phyloP scores from a whole-genome alignment of 2,113 vertebrate species.

The Pterocles gutturalis region DNA sequence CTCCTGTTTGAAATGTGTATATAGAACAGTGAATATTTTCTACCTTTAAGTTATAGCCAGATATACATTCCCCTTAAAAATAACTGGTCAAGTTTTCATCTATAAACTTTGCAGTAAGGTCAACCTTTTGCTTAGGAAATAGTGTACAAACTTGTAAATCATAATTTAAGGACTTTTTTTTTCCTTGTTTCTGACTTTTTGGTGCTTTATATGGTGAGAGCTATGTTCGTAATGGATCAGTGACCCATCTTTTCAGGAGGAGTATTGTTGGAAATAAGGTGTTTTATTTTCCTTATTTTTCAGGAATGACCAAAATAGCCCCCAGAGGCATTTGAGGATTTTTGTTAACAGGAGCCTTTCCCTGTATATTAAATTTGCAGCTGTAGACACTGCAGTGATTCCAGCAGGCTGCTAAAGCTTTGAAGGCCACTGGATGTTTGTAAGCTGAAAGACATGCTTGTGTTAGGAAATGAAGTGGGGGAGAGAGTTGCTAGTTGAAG shows the following conservation, averaged over 20 bases:
- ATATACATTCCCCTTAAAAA: slow-evolving; percentile 59
- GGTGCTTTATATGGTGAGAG: slow-evolving; percentile 81
- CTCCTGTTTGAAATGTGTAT: slow-evolving; percentile 46
- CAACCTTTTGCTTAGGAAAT: slow-evolving; percentile 70
- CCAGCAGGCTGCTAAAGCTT: not conserved
- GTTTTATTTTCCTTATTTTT: slow-evolving; percentile 32
- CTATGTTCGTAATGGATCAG: slow-evolving; percentile 63
- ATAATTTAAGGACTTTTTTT: slow-evolving; percentile 64
- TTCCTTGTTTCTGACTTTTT: slow-evolving; percentile 70
- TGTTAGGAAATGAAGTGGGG: not conserved
- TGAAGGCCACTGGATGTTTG: not conserved
- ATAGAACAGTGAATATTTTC: slow-evolving; percentile 53
- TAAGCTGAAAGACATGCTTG: not conserved
- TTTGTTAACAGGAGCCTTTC: not conserved
- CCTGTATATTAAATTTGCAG: not conserved
- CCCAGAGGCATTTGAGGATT: not conserved
- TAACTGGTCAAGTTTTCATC: slow-evolving; percentile 58
- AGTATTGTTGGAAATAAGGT: slow-evolving; percentile 71
- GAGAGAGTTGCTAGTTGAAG: not conserved
- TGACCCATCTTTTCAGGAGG: slow-evolving; percentile 68
- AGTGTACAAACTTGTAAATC: slow-evolving; percentile 81
- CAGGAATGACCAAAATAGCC: slow-evolving; percentile 55
- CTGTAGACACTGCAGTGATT: not conserved
- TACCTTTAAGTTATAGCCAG: slow-evolving; percentile 70
- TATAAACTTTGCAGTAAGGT: slow-evolving; percentile 59